Percentiles rank a stretch among this genome's conserved stretches.
These are phyloP conservation scores for Pseudoips prasinana DNA, from an alignment of 2,888 invertebrate species.

Conservation along the genomic window DNA sequence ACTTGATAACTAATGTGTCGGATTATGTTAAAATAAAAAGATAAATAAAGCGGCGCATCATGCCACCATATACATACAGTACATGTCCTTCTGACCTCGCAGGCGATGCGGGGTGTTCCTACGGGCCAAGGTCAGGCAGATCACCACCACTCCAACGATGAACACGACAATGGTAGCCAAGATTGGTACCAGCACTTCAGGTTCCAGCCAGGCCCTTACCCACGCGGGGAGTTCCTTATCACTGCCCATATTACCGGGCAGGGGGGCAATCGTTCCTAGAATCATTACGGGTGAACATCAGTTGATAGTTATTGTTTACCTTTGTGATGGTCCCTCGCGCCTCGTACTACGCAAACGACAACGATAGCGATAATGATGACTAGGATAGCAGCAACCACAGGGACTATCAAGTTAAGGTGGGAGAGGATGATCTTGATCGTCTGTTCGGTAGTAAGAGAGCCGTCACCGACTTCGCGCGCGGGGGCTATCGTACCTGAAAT, in stretches of 20 bases:
- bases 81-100: slow-evolving; percentile 89
- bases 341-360: slow-evolving; percentile 95
- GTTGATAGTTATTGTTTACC: slow-evolving; percentile 78
- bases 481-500: slow-evolving; percentile 98
- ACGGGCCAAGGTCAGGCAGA: slow-evolving; percentile 93
- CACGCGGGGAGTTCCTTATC: slow-evolving; percentile 84
- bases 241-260: slow-evolving; percentile 83
- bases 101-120: slow-evolving; percentile 91
- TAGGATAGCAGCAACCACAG: slow-evolving; percentile 94
- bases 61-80: slow-evolving; percentile 86
- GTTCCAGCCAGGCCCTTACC: slow-evolving; percentile 93
- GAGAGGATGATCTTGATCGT: slow-evolving; percentile 93
- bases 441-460: slow-evolving; percentile 89
- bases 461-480: slow-evolving; percentile 86
- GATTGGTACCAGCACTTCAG: slow-evolving; percentile 94
- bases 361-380: slow-evolving; percentile 96
- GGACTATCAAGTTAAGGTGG: slow-evolving; percentile 96
- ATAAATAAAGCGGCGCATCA: slow-evolving; percentile 60
- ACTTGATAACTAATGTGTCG: no score
- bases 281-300: slow-evolving; percentile 6
- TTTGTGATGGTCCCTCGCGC: slow-evolving; percentile 92
- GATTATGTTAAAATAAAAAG: slow-evolving; percentile 18
- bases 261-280: slow-evolving; percentile 91
- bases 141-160: slow-evolving; percentile 94
- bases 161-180: slow-evolving; percentile 95